Conservation (phyloP, 2,888 invertebrate genomes). For the Epirrhoe alternata region DNA sequence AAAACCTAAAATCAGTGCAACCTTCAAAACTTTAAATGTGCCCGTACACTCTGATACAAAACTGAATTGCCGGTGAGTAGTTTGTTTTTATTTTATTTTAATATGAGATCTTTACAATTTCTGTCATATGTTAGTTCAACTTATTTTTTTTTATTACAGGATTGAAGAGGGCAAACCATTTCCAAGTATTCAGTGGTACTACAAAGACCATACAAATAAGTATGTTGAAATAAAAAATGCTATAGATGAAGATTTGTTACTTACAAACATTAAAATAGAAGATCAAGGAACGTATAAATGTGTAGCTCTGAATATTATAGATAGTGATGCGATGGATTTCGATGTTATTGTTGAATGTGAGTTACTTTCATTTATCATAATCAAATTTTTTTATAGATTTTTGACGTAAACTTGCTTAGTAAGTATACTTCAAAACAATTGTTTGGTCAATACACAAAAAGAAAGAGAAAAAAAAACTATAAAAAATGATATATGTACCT, state of each 20-base stretch:
- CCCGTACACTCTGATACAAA: background rate
- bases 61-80: slow-evolving; percentile 13
- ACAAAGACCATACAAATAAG: background rate
- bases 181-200: slow-evolving; percentile 15
- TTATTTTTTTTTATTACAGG: slow-evolving; percentile 3
- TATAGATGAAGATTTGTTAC: slow-evolving; percentile 9
- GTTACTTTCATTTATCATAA: no score
- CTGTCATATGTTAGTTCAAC: background rate
- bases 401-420: no score
- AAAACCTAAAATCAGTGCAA: slow-evolving; percentile 1
- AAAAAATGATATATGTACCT: no score
- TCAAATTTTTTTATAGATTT: no score
- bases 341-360: slow-evolving; percentile 14
- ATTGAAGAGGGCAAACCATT: slow-evolving; percentile 14
- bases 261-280: slow-evolving; percentile 6
- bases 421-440: no score
- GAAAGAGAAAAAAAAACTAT: no score
- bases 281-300: slow-evolving; percentile 18
- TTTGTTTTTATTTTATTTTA: background rate
- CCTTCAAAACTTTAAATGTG: background rate
- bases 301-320: slow-evolving; percentile 2
- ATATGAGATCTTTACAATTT: background rate
- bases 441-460: no score
- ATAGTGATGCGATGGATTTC: slow-evolving; percentile 1
- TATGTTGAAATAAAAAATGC: slow-evolving; percentile 3